Percentiles rank a stretch among this genome's conserved stretches.
phyloP scores from a whole-genome alignment of 2,113 vertebrate genomes.

The Camelus bactrianus region DNA sequence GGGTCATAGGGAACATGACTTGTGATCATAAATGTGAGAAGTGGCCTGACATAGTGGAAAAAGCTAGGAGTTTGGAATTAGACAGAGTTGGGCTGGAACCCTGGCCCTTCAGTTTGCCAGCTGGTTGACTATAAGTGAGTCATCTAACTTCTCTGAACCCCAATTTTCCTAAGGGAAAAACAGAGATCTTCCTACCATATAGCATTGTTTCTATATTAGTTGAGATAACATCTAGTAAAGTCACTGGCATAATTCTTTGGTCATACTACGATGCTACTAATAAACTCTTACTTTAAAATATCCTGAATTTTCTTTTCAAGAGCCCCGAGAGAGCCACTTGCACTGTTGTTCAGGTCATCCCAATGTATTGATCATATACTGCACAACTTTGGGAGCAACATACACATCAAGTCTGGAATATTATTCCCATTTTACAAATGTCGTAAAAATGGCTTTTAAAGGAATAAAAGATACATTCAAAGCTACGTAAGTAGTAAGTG shows the following conservation, averaged over 20 bases:
- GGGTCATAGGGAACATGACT: background rate
- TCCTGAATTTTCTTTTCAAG: background rate
- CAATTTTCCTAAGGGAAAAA: background rate
- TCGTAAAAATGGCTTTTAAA: background rate
- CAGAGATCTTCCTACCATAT: background rate
- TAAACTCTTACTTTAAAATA: background rate
- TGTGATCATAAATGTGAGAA: background rate
- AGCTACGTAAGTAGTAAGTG: background rate
- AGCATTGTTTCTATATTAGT: background rate
- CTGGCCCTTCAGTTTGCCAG: background rate
- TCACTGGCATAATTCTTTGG: constrained; percentile 23
- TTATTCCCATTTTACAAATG: background rate
- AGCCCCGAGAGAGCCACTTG: background rate
- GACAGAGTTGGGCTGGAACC: background rate
- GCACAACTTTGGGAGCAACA: background rate
- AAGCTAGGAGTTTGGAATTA: background rate
- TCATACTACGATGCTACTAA: background rate
- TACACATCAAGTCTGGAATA: background rate
- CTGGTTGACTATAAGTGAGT: background rate
- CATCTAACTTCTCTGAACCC: background rate
- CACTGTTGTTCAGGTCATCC: background rate
- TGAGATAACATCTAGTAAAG: background rate
- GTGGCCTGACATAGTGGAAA: background rate
- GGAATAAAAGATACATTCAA: background rate
- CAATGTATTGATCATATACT: background rate